These are phyloP conservation scores for Apis cerana DNA, from an alignment of 1,140 invertebrate genomes.

Conservation along the genomic window DNA sequence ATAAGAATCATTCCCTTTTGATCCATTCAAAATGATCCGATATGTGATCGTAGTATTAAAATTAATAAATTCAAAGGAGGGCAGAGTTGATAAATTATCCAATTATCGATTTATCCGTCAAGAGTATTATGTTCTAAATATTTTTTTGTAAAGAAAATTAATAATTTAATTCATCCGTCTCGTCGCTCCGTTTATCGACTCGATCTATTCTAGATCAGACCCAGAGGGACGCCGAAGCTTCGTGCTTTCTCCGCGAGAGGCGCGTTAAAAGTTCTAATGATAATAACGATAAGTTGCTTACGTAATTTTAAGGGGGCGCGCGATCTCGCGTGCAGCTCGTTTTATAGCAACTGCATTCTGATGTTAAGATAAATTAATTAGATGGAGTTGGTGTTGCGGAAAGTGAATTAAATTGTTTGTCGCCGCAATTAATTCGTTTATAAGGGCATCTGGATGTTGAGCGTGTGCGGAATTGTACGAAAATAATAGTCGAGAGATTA, in stretches of 20 bases:
- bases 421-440: conserved; percentile 32
- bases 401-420: conserved; percentile 53
- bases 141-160: too few relatives aligned
- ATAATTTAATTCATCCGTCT: neutral
- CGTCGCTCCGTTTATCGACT: too few relatives aligned
- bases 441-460: conserved; percentile 6
- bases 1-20: too few relatives aligned
- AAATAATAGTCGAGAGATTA: neutral
- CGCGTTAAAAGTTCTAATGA: conserved; percentile 22
- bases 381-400: conserved; percentile 26
- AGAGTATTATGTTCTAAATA: too few relatives aligned
- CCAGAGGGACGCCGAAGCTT: neutral
- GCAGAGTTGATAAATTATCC: too few relatives aligned
- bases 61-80: too few relatives aligned
- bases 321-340: conserved; percentile 27
- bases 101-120: too few relatives aligned
- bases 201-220: neutral
- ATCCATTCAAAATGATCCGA: too few relatives aligned
- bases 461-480: neutral
- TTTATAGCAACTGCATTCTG: conserved; percentile 66
- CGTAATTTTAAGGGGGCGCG: conserved; percentile 35
- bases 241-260: too few relatives aligned
- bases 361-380: conserved; percentile 67
- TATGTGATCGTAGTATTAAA: too few relatives aligned
- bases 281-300: conserved; percentile 35